phyloP scores from a whole-genome alignment of 2,113 vertebrate genomes.

The Phodopus roborovskii region DNA sequence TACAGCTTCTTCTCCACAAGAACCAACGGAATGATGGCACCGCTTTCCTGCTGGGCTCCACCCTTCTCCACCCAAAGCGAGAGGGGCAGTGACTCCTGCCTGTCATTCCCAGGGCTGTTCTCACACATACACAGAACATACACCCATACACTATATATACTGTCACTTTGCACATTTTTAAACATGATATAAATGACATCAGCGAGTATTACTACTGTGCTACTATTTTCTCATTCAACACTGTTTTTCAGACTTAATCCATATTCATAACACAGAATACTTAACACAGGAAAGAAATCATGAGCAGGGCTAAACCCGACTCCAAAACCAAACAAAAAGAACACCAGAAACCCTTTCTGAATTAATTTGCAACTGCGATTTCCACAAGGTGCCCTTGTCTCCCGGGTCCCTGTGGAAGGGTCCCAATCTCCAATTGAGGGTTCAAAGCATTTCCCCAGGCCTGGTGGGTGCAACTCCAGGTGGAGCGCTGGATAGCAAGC shows the following conservation, averaged over 20 bases:
- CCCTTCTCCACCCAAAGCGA: background rate
- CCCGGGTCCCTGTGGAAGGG: background rate
- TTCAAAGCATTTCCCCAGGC: accelerated
- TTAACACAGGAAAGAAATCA: constrained; percentile 53
- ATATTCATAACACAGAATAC: constrained; percentile 43
- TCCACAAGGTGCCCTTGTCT: constrained; percentile 37
- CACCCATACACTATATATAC: constrained; percentile 50
- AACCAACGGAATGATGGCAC: background rate
- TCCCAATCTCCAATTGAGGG: background rate
- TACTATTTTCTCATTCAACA: constrained; percentile 64
- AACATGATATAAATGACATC: constrained; percentile 57
- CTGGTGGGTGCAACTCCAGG: background rate
- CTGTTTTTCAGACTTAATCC: constrained; percentile 52
- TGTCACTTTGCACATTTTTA: constrained; percentile 50
- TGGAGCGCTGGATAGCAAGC: background rate
- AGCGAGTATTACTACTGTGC: constrained; percentile 59
- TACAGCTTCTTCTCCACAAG: background rate
- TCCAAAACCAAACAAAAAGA: constrained; percentile 60
- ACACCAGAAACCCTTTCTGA: constrained; percentile 23
- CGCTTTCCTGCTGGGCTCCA: background rate
- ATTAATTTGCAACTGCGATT: constrained; percentile 42
- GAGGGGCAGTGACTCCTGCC: background rate
- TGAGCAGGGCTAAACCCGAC: constrained; percentile 37
- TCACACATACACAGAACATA: background rate
- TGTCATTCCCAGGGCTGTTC: background rate